Evolutionary conservation across 2,888 invertebrate genomes (phyloP), one percentile per base, ranked within the genome.

Genomic region (Cerastoderma edule): DNA sequence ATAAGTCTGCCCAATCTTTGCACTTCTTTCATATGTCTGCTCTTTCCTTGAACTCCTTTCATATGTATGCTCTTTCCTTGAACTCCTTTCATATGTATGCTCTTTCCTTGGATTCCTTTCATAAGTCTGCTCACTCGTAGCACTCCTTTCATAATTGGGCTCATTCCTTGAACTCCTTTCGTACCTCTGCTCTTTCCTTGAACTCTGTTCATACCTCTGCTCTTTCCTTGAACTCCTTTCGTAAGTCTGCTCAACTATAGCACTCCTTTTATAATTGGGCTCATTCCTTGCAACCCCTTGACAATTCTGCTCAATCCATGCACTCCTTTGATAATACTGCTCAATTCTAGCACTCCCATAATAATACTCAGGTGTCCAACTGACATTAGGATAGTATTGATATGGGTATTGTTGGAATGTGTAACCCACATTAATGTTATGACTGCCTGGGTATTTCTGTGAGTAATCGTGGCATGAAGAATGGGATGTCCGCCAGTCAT

Each of bases 311-410:
- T 13, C 39, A 39, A 39, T 39, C 8, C 39, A 39, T 39, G 8
- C 8, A 13, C 16, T 13, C 39, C 16, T 27, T 10, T 27, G n/a
- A 32, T 30, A 30, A 1, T 32, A n/a, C 13, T 2, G 32, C 19
- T 8, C 2, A 27, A 32, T 19, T n/a, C 2, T 10, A 13, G 28
- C n/a, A 1, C 3, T 32, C 22, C 27, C 32, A 19, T 56, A 24
- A 56, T 27, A 28, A 60, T 39, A 60, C 39, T 33, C 22, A 27
- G 60, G 60, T 2, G 16, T 33, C 60, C 54, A 67, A 50, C 16
- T 54, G 16, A 67, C 54, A 54, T 67, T 19, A 33, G 33, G 32
- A 27, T 24, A 66, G 10, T 27, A 24, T 32, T 32, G 24, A 30
- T 24, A 6, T 8, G 30, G 5, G 19, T 22, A 13, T 39, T 39